Evolutionary conservation across 2,797 vertebrate genomes (phyloP).

Genomic region (Microhierax caerulescens): DNA sequence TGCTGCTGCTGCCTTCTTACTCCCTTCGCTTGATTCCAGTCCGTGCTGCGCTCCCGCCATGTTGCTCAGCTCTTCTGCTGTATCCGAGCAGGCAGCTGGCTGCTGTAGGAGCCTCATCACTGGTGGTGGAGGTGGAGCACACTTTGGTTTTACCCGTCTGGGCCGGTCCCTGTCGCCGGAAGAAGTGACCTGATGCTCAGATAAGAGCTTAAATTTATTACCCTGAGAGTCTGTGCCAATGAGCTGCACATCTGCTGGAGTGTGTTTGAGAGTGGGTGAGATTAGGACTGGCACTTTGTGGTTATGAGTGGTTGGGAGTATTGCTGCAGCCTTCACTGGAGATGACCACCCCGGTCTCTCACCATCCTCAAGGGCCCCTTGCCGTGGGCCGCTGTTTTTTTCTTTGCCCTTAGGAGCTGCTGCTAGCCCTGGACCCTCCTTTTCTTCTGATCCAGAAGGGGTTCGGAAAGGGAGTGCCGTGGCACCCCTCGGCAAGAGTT

Average conservation of each 20-base stretch:
- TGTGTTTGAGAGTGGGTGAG: constrained; percentile 94
- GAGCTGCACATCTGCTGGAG: constrained; percentile 91
- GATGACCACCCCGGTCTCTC: constrained; percentile 87
- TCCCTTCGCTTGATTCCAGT: constrained; percentile 83
- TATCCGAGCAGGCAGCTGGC: constrained; percentile 70
- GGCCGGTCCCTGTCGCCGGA: constrained; percentile 89
- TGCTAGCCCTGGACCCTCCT: constrained; percentile 67
- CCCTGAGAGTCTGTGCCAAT: constrained; percentile 98
- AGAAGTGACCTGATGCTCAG: constrained; percentile 87
- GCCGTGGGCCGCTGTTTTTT: constrained; percentile 71
- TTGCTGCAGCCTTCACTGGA: constrained; percentile 82
- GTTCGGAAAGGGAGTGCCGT: constrained; percentile 69
- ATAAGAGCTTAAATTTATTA: constrained; percentile 97
- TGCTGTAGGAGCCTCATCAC: constrained; percentile 87
- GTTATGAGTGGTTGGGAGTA: constrained; percentile 87
- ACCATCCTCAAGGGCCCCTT: constrained; percentile 70
- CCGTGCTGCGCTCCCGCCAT: constrained; percentile 21
- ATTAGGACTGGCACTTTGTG: constrained; percentile 99
- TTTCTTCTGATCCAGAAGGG: constrained; percentile 32
- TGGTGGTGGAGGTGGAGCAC: constrained; percentile 94
- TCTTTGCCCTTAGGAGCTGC: constrained; percentile 80
- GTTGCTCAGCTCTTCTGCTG: constrained; percentile 74
- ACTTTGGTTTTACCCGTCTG: constrained; percentile 95
- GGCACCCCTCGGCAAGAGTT: constrained; percentile 86
- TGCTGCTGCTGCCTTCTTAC: constrained; percentile 75